Evolutionary conservation across 2,113 vertebrate genomes (phyloP).

Genomic region (Anser brachyrhynchus): DNA sequence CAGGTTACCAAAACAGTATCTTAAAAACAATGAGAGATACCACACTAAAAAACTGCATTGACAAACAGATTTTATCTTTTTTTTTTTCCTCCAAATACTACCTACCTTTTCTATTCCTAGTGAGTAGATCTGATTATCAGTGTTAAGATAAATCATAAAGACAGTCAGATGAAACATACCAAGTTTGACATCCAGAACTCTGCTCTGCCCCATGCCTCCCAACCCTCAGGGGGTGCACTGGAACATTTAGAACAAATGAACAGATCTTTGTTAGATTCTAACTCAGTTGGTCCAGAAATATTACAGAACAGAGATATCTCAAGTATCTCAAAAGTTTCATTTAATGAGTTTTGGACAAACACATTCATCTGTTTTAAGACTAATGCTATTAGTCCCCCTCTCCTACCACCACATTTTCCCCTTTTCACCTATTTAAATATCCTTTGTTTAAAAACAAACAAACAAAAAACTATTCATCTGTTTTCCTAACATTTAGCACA

Average conservation of each 20-base stretch:
- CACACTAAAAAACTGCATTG: not conserved
- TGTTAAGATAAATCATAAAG: not conserved
- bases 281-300: not conserved
- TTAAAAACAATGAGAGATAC: not conserved
- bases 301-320: not conserved
- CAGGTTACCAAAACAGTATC: not conserved
- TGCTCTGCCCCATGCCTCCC: not conserved
- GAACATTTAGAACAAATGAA: not conserved
- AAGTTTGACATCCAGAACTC: not conserved
- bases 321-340: not conserved
- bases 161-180: not conserved
- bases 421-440: not conserved
- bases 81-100: not conserved
- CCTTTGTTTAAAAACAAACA: not conserved
- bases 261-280: not conserved
- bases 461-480: not conserved
- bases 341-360: not conserved
- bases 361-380: not conserved
- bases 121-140: not conserved
- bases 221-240: not conserved
- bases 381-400: not conserved
- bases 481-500: not conserved
- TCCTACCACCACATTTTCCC: not conserved
- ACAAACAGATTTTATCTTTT: not conserved
- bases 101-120: not conserved